Base-by-base conservation (phyloP, 2,797 vertebrate genomes). In the Selene dorsalis region DNA sequence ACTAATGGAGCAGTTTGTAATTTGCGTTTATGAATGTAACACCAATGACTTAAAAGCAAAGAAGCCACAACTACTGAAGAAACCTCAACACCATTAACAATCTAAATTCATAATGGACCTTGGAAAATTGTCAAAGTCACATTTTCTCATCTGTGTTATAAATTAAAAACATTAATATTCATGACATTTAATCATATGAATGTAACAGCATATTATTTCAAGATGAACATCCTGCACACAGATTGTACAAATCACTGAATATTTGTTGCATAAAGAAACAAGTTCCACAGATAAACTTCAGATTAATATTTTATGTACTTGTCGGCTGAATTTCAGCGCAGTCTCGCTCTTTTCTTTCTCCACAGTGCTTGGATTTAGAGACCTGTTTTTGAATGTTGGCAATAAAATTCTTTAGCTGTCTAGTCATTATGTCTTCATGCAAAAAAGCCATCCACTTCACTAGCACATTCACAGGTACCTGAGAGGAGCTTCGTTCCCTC, bases 301-400 rank as follows among this genome's bases (percentile, higher is more conserved):
- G 20, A 18, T 20, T 38, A 11, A 30, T 62, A 5, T 73, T 52
- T 48, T 14, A 32, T 35, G 20, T 16, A 39, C 28, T 10, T 26
- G 59, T 17, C 13, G 16, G 18, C 9, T 55, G 45, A 59, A 59
- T 11, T 38, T 35, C 20, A 59, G 18, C 24, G 24, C 66, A 35
- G 17, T 2, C 14, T 50, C 24, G 64, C 18, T 59, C 58, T 26
- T 4, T 70, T 77, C 7, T 35, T 60, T 75, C 52, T 38, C 59
- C 50, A 67, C 32, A 58, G 72, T 47, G 24, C 60, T 78, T 75
- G 11, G 16, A 38, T 45, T 60, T 60, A 73, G 52, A 58, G 55
- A 32, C 6, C 66, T 47, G 28, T 11, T 68, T 53, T 48, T 43
- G 62, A 32, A 18, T 53, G 59, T 14, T 43, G 14, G 7, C 26